Evolutionary conservation across 2,888 invertebrate genomes (phyloP).

Genomic region (Holacanthella duospinosa): DNA sequence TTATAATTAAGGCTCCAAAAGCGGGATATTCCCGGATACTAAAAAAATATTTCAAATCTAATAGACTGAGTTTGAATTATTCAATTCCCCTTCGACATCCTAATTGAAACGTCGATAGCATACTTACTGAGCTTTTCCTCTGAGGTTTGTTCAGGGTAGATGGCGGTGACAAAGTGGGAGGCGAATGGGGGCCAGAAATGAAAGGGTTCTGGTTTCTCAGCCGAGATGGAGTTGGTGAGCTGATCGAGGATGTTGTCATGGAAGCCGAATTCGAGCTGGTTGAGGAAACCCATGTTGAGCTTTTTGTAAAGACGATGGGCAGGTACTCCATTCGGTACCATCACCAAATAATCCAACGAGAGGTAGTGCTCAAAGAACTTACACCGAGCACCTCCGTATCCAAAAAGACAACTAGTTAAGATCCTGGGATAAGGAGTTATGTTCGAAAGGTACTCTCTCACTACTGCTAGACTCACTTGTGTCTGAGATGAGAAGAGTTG

Average conservation of each 20-base stretch:
- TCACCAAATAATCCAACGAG: constrained; percentile 28
- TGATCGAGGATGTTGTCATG: constrained; percentile 32
- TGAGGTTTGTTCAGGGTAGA: constrained; percentile 55
- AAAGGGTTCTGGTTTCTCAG: constrained; percentile 50
- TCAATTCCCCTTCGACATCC: not conserved
- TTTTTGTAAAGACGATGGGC: constrained; percentile 22
- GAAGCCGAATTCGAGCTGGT: constrained; percentile 31
- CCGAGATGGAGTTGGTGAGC: constrained; percentile 33
- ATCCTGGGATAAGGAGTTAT: no score
- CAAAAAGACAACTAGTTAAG: constrained; percentile 1
- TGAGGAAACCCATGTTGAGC: constrained; percentile 29
- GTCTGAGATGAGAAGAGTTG: constrained; percentile 26
- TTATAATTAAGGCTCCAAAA: not conserved
- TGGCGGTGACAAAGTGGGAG: constrained; percentile 65
- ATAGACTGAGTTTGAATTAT: not conserved
- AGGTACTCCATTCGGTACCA: constrained; percentile 22
- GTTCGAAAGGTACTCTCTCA: no score
- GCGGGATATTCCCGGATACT: not conserved
- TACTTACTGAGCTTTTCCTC: constrained; percentile 59
- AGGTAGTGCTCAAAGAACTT: constrained; percentile 35
- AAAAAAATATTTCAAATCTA: not conserved
- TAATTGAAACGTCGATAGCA: no score
- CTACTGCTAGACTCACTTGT: constrained; percentile 20
- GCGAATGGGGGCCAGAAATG: constrained; percentile 63
- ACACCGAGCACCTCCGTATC: constrained; percentile 27